These are phyloP conservation scores for Cheumatopsyche charites DNA, from an alignment of 1,140 invertebrate species.

Conservation along the genomic window DNA sequence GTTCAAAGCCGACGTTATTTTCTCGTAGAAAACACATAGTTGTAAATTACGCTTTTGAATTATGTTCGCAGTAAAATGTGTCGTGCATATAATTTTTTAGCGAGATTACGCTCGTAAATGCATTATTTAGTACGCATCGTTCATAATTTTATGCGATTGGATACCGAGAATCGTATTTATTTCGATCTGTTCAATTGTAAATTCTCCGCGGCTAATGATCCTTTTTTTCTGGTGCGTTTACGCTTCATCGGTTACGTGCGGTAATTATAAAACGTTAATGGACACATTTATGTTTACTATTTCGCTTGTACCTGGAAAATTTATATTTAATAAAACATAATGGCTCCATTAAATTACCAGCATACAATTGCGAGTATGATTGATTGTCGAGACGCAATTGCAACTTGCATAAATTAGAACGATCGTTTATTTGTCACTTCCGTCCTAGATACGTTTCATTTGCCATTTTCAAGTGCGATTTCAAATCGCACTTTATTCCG, in stretches of 20 bases:
- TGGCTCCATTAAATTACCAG: background rate
- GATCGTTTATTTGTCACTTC: background rate
- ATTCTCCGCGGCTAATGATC: background rate
- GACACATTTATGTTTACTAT: background rate
- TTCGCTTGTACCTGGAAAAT: background rate
- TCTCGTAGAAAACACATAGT: too few species aligned
- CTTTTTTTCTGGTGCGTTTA: background rate
- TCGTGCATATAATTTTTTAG: too few species aligned
- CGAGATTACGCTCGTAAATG: too few species aligned
- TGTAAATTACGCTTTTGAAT: too few species aligned
- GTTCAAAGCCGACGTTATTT: too few species aligned
- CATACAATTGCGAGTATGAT: slow-evolving; percentile 9
- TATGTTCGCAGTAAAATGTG: too few species aligned
- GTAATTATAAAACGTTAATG: background rate
- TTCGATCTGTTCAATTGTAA: too few species aligned
- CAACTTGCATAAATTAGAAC: slow-evolving; percentile 11
- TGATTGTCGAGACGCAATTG: slow-evolving; percentile 14
- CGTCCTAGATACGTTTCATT: background rate
- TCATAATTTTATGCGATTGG: too few species aligned
- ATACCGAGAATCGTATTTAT: too few species aligned
- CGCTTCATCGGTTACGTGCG: background rate
- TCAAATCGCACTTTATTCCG: background rate
- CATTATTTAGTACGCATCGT: too few species aligned
- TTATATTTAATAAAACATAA: slow-evolving; percentile 6
- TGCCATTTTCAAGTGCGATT: background rate